Evolutionary conservation across 2,888 invertebrate genomes (phyloP).

Genomic region (Drosophila pseudotalamancana): DNA sequence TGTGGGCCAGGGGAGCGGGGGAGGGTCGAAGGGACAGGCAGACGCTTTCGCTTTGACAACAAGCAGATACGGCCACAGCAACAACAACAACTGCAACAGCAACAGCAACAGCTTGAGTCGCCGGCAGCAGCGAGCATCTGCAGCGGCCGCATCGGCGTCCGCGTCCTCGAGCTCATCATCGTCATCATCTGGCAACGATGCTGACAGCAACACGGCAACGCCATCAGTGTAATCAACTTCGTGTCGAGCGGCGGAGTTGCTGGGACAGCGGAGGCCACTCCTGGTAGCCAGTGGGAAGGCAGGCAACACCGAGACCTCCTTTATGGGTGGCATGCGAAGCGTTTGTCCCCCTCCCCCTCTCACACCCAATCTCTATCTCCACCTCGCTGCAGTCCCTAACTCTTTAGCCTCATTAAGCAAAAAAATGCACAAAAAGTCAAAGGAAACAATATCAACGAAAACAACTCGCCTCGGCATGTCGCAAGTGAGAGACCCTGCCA

Average conservation of each 20-base stretch:
- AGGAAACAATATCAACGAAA: slow-evolving; percentile 2
- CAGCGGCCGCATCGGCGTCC: slow-evolving; percentile 29
- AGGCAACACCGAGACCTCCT: slow-evolving; percentile 24
- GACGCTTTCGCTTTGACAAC: slow-evolving; percentile 62
- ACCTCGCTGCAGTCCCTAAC: slow-evolving; percentile 49
- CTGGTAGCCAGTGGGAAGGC: slow-evolving; percentile 19
- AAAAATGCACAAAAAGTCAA: slow-evolving; percentile 21
- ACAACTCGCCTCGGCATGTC: slow-evolving; percentile 13
- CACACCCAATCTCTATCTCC: neutral
- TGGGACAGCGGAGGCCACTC: slow-evolving; percentile 25
- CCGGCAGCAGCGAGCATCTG: slow-evolving; percentile 31
- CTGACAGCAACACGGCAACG: slow-evolving; percentile 80
- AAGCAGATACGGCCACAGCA: slow-evolving; percentile 71
- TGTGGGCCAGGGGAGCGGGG: slow-evolving; percentile 33
- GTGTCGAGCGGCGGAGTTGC: slow-evolving; percentile 54
- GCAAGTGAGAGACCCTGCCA: slow-evolving; percentile 12
- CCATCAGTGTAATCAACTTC: slow-evolving; percentile 80
- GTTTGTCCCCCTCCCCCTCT: slow-evolving; percentile 19
- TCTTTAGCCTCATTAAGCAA: slow-evolving; percentile 76
- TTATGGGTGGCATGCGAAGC: slow-evolving; percentile 70
- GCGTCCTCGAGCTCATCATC: slow-evolving; percentile 70
- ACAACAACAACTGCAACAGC: slow-evolving; percentile 29
- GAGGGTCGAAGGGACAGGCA: slow-evolving; percentile 39
- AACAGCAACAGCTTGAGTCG: slow-evolving; percentile 22
- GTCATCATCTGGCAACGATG: slow-evolving; percentile 78